Evolutionary conservation across 2,113 vertebrate species (phyloP).

Genomic region (Gallinago media): DNA sequence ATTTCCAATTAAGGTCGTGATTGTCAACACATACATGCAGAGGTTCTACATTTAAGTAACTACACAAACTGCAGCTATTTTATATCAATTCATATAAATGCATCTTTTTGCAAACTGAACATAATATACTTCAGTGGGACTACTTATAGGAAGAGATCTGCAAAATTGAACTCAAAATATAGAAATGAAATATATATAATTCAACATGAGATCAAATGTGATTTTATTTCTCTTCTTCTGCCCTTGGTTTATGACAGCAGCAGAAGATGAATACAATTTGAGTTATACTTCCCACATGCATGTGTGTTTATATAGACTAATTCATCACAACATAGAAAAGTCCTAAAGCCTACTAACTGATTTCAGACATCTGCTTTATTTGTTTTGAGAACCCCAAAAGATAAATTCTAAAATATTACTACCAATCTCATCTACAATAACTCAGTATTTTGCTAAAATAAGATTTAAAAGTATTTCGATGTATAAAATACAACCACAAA

Average conservation of each 20-base stretch:
- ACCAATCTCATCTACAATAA: background rate
- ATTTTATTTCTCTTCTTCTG: background rate
- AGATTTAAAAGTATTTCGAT: background rate
- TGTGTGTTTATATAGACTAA: background rate
- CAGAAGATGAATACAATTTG: background rate
- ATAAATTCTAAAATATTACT: background rate
- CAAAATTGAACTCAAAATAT: background rate
- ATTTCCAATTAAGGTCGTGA: background rate
- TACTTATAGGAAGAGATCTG: background rate
- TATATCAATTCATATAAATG: background rate
- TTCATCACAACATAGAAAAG: background rate
- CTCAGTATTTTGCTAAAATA: background rate
- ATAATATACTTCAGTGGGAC: background rate
- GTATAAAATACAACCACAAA: background rate
- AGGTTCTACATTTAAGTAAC: background rate
- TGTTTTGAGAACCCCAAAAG: background rate
- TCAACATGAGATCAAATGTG: background rate
- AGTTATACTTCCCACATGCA: background rate
- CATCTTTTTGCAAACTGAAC: background rate
- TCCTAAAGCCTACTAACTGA: background rate
- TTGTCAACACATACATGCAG: background rate
- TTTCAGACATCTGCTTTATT: constrained; percentile 15
- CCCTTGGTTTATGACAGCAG: constrained; percentile 13
- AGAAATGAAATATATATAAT: background rate
- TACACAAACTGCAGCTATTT: background rate